Evolutionary conservation across 92 coral and sea anemone species (phyloP), one percentile per base, ranked within the genome.

Genomic region (Diadumene lineata): DNA sequence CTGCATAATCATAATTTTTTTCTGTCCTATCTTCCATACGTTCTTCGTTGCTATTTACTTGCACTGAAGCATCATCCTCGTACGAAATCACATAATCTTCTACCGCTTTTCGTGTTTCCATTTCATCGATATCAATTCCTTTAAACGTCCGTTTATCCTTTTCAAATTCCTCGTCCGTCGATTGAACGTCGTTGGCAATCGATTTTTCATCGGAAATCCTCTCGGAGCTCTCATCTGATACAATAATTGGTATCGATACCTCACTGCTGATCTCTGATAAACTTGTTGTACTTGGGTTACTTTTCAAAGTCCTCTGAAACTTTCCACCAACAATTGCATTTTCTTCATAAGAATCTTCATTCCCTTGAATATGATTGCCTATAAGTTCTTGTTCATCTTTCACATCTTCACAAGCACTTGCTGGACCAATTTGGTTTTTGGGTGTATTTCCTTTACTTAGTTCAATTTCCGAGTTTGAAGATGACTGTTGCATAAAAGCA

Each of bases 231-330:
- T 31, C 74, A 34, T 69, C 60, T 15, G 75, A 70, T 28, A 50
- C 28, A 31, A 70, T 70, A 48, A 70, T 70, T 51, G 75, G 75
- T 51, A 70, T 51, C 22, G 60, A 68, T 1, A 43, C 8, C 50
- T 25, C 58, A 18, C 58, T 68, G 4, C 64, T 51, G 1, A 28
- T 22, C 29, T 51, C 75, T 1, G 75, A 50, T 18, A 22, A 19
- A 70, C 63, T 51, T 17, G 61, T 69, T 21, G 43, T 18, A 43
- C 28, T 29, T 30, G 38, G 72, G 25, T 38, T 28, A 55, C 22
- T n/a, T 69, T 44, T 46, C 48, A 38, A 13, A 26, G 21, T 11
- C n/a, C 43, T 8, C 2, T 1, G 56, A 33, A 22, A 34, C 8
- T 70, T 24, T 29, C 38, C 34, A 9, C 38, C 0, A 13, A 21